phyloP scores from a whole-genome alignment of 2,888 invertebrate genomes.

The Oxytorus armatus region DNA sequence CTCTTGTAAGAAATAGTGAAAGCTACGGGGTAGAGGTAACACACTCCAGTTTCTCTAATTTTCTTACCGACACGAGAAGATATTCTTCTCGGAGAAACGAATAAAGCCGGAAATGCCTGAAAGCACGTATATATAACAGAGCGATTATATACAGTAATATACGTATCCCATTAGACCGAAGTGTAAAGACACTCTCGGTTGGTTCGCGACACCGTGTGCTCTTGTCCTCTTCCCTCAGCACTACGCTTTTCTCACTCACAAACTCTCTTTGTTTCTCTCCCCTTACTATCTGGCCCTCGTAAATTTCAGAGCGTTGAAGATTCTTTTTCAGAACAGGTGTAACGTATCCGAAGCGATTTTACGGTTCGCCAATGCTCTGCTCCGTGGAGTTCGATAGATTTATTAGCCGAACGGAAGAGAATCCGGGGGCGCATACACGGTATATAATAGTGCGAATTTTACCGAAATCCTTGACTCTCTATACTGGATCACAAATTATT shows the following conservation, averaged over 20 bases:
- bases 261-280: constrained; percentile 28
- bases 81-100: constrained; percentile 31
- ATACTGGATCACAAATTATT: background rate
- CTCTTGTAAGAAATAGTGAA: no score
- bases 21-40: background rate
- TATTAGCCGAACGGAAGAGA: constrained; percentile 24
- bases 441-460: constrained; percentile 32
- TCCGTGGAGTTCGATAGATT: no score
- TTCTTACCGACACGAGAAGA: constrained; percentile 33
- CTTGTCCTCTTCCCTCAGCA: constrained; percentile 32
- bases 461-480: constrained; percentile 3
- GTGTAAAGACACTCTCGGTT: constrained; percentile 50
- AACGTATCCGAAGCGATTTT: constrained; percentile 57
- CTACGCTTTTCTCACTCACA: constrained; percentile 17
- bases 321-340: constrained; percentile 52
- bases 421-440: background rate
- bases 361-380: constrained; percentile 44
- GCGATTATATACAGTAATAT: constrained; percentile 34
- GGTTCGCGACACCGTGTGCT: constrained; percentile 43
- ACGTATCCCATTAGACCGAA: constrained; percentile 20
- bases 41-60: constrained; percentile 30
- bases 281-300: constrained; percentile 22
- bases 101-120: constrained; percentile 37
- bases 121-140: constrained; percentile 9
- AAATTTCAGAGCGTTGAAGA: constrained; percentile 56